Conservation (phyloP, 2,797 vertebrate species). For the Cottoperca gobio region DNA sequence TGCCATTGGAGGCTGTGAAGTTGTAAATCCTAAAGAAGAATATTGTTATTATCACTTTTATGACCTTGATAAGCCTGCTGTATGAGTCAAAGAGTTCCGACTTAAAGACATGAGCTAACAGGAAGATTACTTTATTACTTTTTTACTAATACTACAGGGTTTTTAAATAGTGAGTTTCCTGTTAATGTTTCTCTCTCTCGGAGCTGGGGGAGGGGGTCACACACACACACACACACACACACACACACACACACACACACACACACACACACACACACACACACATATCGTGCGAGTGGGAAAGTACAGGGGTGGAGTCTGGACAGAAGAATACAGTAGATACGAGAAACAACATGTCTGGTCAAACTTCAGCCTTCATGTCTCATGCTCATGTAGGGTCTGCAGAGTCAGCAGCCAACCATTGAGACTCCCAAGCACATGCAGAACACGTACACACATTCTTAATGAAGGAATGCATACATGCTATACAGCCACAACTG, state of each 20-base stretch:
- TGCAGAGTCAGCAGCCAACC: slow-evolving; percentile 54
- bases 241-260: background rate
- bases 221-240: too few relatives aligned
- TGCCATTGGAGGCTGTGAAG: background rate
- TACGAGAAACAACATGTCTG: slow-evolving; percentile 20
- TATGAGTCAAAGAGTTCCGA: background rate
- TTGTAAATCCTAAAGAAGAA: background rate
- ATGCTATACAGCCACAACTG: background rate
- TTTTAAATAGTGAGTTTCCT: slow-evolving; percentile 40
- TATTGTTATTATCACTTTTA: background rate
- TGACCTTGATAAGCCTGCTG: slow-evolving; percentile 6
- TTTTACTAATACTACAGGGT: background rate
- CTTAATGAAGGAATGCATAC: slow-evolving; percentile 32
- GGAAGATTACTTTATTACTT: background rate
- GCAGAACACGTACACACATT: slow-evolving; percentile 8
- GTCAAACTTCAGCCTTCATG: slow-evolving; percentile 56
- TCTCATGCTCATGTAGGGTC: slow-evolving; percentile 41
- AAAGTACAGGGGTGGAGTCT: slow-evolving; percentile 9
- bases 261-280: background rate
- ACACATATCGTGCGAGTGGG: background rate
- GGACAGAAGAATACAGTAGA: background rate
- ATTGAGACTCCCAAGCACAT: slow-evolving; percentile 1
- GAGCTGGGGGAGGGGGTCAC: slow-evolving; percentile 17
- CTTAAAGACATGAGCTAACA: background rate
- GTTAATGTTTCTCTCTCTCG: slow-evolving; percentile 31